These are phyloP conservation scores for Penelope pileata DNA, from an alignment of 2,113 vertebrate genomes.

Conservation along the genomic window DNA sequence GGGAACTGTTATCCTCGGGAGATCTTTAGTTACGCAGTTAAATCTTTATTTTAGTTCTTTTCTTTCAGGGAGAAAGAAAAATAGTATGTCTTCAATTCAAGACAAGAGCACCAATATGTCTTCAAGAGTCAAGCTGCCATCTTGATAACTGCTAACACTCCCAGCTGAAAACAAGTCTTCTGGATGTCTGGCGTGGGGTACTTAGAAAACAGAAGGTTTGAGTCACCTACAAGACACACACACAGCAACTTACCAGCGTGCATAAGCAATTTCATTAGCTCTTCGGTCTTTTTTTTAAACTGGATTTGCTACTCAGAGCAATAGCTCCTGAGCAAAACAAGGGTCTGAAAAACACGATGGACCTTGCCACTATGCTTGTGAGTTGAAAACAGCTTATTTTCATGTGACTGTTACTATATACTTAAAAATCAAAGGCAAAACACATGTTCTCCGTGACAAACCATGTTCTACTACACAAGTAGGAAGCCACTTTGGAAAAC, in stretches of 20 bases:
- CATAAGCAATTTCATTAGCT: not conserved
- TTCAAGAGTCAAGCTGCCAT: not conserved
- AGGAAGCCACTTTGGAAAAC: not conserved
- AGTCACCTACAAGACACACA: not conserved
- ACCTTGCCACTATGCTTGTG: not conserved
- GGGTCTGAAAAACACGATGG: not conserved
- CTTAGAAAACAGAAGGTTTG: not conserved
- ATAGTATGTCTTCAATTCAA: not conserved
- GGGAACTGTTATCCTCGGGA: not conserved
- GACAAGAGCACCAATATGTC: not conserved
- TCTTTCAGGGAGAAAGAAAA: not conserved
- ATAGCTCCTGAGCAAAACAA: not conserved
- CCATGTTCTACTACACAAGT: accelerated
- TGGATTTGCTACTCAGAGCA: not conserved
- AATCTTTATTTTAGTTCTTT: not conserved
- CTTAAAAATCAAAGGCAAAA: not conserved
- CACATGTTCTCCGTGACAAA: not conserved
- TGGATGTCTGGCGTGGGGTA: not conserved
- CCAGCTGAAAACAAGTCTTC: not conserved
- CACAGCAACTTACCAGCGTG: not conserved
- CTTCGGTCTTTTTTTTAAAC: not conserved
- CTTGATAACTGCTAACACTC: not conserved
- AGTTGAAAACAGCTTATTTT: not conserved
- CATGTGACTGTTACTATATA: not conserved
- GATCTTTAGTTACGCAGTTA: not conserved